phyloP scores from a whole-genome alignment of 2,888 invertebrate species.

The Synergus gifuensis region DNA sequence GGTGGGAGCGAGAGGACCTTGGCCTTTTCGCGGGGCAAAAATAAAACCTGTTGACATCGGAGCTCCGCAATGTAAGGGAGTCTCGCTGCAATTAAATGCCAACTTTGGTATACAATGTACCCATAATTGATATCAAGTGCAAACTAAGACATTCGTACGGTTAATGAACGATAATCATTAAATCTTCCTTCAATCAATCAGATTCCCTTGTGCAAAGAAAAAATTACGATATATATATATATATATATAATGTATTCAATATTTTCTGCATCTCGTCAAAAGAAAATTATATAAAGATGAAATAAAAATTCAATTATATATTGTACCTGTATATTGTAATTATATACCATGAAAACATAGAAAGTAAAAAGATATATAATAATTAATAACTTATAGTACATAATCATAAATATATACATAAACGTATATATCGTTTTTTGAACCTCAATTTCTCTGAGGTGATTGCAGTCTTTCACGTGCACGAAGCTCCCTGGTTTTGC shows the following conservation, averaged over 20 bases:
- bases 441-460: background rate
- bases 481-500: slow-evolving; percentile 11
- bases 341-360: no score
- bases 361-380: no score
- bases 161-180: slow-evolving; percentile 52
- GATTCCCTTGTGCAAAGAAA: background rate
- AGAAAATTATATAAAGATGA: no score
- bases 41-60: slow-evolving; percentile 74
- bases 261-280: no score
- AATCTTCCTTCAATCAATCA: slow-evolving; percentile 29
- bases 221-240: no score
- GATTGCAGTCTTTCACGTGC: background rate
- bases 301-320: no score
- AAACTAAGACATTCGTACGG: slow-evolving; percentile 26
- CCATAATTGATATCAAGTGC: slow-evolving; percentile 42
- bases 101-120: slow-evolving; percentile 33
- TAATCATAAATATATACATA: no score
- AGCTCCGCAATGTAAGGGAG: slow-evolving; percentile 68
- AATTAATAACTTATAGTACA: no score
- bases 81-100: slow-evolving; percentile 51
- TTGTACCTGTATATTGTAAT: no score
- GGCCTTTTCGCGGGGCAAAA: slow-evolving; percentile 74
- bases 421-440: background rate
- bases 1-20: slow-evolving; percentile 61
- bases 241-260: no score